These are phyloP conservation scores for Thalassoma bifasciatum DNA, from an alignment of 2,113 vertebrate species.

Conservation along the genomic window DNA sequence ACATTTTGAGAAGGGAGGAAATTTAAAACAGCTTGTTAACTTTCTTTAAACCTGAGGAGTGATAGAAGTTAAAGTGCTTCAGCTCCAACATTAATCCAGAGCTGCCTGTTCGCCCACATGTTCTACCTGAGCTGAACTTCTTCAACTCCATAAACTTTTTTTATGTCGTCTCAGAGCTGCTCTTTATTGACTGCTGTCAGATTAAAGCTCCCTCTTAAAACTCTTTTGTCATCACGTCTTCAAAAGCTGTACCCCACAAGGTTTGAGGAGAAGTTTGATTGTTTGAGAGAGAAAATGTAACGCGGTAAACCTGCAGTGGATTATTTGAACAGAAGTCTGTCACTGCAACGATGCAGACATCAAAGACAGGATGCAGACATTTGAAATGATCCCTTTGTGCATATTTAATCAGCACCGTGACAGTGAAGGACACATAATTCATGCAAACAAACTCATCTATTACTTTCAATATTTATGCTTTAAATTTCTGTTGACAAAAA, in stretches of 20 bases:
- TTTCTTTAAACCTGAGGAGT: background rate
- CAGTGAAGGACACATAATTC: background rate
- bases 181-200: background rate
- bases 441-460: background rate
- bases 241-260: background rate
- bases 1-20: too few relatives aligned
- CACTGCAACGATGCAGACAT: constrained; percentile 2
- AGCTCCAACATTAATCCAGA: background rate
- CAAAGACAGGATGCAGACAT: constrained; percentile 30
- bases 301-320: background rate
- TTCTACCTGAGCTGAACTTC: background rate
- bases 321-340: constrained; percentile 19
- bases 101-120: background rate
- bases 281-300: background rate
- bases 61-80: background rate
- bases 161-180: background rate
- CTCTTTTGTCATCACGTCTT: background rate
- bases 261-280: background rate
- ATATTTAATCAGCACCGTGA: constrained; percentile 7
- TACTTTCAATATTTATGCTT: too few relatives aligned
- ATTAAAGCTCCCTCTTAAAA: background rate
- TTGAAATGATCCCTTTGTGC: background rate
- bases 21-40: too few relatives aligned
- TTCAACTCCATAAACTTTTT: background rate
- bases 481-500: too few relatives aligned